Conservation (phyloP, 2,888 invertebrate species). For the Acanthacorydalis orientalis region DNA sequence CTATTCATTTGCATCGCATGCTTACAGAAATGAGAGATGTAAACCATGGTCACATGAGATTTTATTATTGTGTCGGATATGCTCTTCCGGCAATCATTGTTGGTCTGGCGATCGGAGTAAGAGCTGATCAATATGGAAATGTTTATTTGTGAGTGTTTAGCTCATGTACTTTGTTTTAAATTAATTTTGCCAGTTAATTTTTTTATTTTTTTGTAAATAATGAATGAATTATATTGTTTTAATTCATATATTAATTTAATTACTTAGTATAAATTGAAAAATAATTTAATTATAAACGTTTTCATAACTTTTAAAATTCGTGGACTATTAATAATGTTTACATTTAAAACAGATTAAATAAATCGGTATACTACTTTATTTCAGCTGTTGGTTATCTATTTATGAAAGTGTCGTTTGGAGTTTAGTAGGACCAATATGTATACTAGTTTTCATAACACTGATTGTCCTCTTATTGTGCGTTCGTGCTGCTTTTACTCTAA, state of each 20-base stretch:
- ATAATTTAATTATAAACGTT: too few relatives aligned
- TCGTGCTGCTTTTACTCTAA: constrained; percentile 76
- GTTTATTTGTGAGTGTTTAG: constrained; percentile 86
- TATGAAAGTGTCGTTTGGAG: constrained; percentile 93
- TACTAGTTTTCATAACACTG: constrained; percentile 61
- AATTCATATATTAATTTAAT: too few relatives aligned
- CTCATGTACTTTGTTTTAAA: constrained; percentile 2
- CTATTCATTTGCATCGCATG: constrained; percentile 84
- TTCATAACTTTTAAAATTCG: too few relatives aligned
- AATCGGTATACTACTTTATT: constrained; percentile 11
- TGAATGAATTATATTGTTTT: too few relatives aligned
- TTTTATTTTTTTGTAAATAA: too few relatives aligned
- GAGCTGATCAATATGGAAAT: constrained; percentile 90
- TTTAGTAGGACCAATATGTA: constrained; percentile 77
- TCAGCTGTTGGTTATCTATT: constrained; percentile 87
- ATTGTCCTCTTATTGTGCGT: constrained; percentile 70
- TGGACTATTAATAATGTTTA: too few relatives aligned
- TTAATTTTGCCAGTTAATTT: not conserved
- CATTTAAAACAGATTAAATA: too few relatives aligned
- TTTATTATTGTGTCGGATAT: constrained; percentile 84
- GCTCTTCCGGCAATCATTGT: constrained; percentile 83
- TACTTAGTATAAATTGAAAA: too few relatives aligned
- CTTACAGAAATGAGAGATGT: constrained; percentile 90
- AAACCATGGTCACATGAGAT: constrained; percentile 85
- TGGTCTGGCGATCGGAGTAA: constrained; percentile 77